Evolutionary conservation across 2,113 vertebrate species (phyloP).

Genomic region (Pycnonotus jocosus): DNA sequence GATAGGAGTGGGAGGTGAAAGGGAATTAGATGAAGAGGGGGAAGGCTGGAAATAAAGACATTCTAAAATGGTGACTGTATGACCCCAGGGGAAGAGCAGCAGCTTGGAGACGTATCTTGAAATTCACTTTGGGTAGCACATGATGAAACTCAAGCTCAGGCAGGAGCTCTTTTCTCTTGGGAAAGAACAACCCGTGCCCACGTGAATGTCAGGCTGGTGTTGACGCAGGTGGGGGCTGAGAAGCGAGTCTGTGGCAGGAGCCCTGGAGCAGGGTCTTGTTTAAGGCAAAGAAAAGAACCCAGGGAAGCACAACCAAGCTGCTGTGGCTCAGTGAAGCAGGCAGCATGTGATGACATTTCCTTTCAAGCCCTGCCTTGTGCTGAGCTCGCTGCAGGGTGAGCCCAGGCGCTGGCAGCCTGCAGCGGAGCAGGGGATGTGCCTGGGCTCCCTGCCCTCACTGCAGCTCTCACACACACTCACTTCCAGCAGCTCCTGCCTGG

Average conservation of each 20-base stretch:
- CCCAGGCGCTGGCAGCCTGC: rapidly evolving
- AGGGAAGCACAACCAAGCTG: not conserved
- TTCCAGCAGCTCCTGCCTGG: not conserved
- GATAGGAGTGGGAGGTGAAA: slow-evolving; percentile 11
- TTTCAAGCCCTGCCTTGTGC: not conserved
- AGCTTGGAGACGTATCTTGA: not conserved
- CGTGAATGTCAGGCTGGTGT: rapidly evolving
- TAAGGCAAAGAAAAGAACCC: not conserved
- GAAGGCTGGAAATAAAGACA: slow-evolving; percentile 19
- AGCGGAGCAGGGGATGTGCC: not conserved
- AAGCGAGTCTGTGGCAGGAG: rapidly evolving
- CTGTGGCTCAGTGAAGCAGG: not conserved
- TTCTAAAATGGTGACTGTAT: not conserved
- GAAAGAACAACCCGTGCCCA: rapidly evolving
- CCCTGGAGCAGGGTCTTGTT: not conserved
- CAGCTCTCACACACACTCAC: not conserved
- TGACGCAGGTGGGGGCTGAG: not conserved
- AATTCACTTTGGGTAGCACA: not conserved
- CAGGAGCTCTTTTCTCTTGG: not conserved
- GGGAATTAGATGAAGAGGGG: slow-evolving; percentile 24
- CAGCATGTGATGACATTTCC: not conserved
- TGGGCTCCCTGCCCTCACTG: not conserved
- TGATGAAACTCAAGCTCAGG: not conserved
- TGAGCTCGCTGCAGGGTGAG: not conserved
- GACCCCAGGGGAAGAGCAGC: slow-evolving; percentile 17